Evolutionary conservation across 2,888 invertebrate genomes (phyloP), one percentile per base, ranked within the genome.

Genomic region (Agrotis ipsilon): DNA sequence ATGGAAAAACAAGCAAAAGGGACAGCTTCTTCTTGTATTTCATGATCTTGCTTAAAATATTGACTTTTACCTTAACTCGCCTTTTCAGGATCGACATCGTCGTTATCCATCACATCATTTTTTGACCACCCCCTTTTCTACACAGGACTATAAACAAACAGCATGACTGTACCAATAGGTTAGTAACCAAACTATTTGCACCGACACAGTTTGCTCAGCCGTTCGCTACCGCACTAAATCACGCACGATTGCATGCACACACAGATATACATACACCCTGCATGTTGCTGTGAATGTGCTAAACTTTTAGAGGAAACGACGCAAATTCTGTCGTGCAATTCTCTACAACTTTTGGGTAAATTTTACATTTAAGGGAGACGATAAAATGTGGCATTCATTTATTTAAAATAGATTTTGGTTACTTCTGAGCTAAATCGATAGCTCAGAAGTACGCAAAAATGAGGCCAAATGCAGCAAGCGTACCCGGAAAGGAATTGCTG

Each of bases 181-280:
- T 68, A 76, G 52, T 52, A 72, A 79, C 67, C 76, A 60, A 75
- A 83, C 74, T 75, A 82, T 82, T 77, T 60, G 64, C 52, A 60
- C 48, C 74, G 74, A 74, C 69, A 77, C 72, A 81, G 72, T 83
- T 76, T 73, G 77, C 61, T 21, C 65, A 67, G 68, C 58, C 67
- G 69, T 80, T 80, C 43, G 75, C 72, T 65, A 75, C 80, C 52
- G 48, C 59, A 82, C 67, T 83, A 84, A 84, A 84, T 85, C 85
- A 84, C 75, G 46, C 52, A 68, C 72, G 60, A 75, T 79, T 81
- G 78, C 79, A 68, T 64, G 32, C 73, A 49, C 60, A 72, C 51
- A 75, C 64, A 60, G 55, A 70, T 45, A 51, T 72, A 75, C 52
- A 19, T 32, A 54, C 65, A 43, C 59, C 49, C 45, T 48, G 39